These are phyloP conservation scores for Halocynthia roretzi DNA, from an alignment of 23 tunicate species.

Conservation along the genomic window DNA sequence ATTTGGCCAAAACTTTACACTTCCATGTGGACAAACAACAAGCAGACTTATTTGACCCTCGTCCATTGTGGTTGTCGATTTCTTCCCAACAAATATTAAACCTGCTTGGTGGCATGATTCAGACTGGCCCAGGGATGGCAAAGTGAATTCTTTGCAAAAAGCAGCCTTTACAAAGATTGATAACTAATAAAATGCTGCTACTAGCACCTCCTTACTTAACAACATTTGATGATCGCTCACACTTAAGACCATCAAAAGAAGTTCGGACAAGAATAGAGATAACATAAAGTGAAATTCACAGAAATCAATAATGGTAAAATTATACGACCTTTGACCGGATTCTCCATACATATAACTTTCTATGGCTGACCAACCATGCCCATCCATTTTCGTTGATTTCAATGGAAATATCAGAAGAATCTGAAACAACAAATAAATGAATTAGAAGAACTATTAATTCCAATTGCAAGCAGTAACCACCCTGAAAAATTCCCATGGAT, in stretches of 20 bases:
- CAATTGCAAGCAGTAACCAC: not conserved
- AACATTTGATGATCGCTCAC: not conserved
- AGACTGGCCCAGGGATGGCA: conserved; percentile 18
- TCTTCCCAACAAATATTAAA: conserved; percentile 22
- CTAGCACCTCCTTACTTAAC: not conserved
- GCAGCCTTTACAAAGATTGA: conserved; percentile 32
- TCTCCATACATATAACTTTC: conserved; percentile 61
- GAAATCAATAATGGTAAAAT: conserved; percentile 1
- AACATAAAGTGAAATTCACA: not conserved
- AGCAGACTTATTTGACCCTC: conserved; percentile 32
- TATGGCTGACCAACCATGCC: conserved; percentile 48
- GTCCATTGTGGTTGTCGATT: not conserved
- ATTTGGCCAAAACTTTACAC: conserved; percentile 53
- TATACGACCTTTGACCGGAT: conserved; percentile 13
- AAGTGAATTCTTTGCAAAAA: conserved; percentile 49
- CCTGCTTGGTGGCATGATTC: conserved; percentile 21
- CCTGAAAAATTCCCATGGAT: not conserved
- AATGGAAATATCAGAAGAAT: conserved; percentile 24
- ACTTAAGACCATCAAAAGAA: not conserved
- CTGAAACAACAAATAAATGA: conserved; percentile 6
- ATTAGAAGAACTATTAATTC: not conserved
- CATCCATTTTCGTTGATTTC: conserved; percentile 59
- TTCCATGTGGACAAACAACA: conserved; percentile 35
- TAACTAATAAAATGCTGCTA: not conserved
- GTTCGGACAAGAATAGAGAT: not conserved